Percentiles rank a stretch among this genome's conserved stretches.
Evolutionary conservation across 2,888 invertebrate species (phyloP).

Genomic region (Eremobia ochroleuca): DNA sequence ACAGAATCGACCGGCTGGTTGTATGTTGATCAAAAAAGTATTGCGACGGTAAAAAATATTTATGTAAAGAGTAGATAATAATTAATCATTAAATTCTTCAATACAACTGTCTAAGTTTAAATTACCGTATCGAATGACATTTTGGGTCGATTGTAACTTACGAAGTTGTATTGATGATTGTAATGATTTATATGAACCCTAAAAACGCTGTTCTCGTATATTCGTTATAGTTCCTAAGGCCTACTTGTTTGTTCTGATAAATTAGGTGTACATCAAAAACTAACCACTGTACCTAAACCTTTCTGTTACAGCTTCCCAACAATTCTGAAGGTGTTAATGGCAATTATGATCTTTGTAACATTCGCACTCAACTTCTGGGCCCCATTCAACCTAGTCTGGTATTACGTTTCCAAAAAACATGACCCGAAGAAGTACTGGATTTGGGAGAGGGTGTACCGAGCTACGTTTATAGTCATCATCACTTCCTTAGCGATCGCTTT

Average conservation of each 20-base stretch:
- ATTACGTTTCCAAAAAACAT: slow-evolving; percentile 82
- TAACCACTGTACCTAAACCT: not conserved
- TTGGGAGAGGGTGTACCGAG: slow-evolving; percentile 86
- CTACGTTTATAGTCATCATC: slow-evolving; percentile 78
- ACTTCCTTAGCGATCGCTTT: slow-evolving; percentile 84
- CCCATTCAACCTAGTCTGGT: slow-evolving; percentile 87
- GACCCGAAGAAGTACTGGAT: slow-evolving; percentile 80
- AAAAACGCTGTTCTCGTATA: not conserved
- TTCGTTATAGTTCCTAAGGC: too few species aligned
- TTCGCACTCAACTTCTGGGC: slow-evolving; percentile 88
- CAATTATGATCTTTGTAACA: slow-evolving; percentile 86
- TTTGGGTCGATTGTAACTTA: too few species aligned
- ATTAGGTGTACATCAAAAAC: not conserved
- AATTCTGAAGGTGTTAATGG: slow-evolving; percentile 84
- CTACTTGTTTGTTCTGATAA: not conserved
- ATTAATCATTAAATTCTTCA: too few species aligned
- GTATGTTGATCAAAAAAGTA: too few species aligned
- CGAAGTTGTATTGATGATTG: too few species aligned
- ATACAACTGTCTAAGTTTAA: too few species aligned
- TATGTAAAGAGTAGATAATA: too few species aligned
- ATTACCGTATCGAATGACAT: too few species aligned
- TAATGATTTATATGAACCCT: not conserved
- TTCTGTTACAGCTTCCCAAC: slow-evolving; percentile 81
- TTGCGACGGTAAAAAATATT: too few species aligned
- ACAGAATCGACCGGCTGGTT: too few species aligned